phyloP scores from a whole-genome alignment of 2,888 invertebrate genomes.

The Tenthredo scrophulariae region DNA sequence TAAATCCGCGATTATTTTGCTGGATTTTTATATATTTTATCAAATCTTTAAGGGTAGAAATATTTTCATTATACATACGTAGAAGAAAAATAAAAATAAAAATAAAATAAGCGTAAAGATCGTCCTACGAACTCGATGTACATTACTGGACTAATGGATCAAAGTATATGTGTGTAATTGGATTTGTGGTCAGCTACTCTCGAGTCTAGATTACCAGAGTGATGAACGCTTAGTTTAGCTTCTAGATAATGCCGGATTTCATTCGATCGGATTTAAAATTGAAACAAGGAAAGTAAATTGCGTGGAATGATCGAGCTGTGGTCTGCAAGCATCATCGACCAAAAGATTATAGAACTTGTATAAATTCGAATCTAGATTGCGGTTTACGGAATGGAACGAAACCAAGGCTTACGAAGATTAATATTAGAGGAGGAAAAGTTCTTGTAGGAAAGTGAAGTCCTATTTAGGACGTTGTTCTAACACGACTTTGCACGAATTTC shows the following conservation, averaged over 20 bases:
- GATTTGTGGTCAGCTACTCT: neutral
- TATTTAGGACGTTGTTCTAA: neutral
- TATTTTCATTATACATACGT: neutral
- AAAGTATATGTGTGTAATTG: constrained; percentile 29
- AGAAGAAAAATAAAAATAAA: neutral
- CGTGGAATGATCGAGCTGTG: neutral
- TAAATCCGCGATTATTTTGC: neutral
- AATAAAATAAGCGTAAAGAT: no score
- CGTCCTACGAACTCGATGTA: neutral
- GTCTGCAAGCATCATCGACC: neutral
- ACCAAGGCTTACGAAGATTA: neutral
- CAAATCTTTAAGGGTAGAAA: neutral
- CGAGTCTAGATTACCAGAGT: constrained; percentile 5
- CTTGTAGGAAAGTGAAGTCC: neutral
- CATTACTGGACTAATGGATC: constrained; percentile 10
- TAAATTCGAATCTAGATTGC: neutral
- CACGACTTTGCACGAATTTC: neutral
- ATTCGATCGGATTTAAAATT: constrained; percentile 13
- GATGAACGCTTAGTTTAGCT: constrained; percentile 4
- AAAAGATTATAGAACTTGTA: neutral
- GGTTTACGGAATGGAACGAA: neutral
- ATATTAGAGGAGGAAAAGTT: neutral
- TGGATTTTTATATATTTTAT: no score
- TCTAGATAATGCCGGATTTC: neutral
- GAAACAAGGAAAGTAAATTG: neutral